Conservation (phyloP, 2,797 vertebrate genomes). For the Okamejei kenojei region DNA sequence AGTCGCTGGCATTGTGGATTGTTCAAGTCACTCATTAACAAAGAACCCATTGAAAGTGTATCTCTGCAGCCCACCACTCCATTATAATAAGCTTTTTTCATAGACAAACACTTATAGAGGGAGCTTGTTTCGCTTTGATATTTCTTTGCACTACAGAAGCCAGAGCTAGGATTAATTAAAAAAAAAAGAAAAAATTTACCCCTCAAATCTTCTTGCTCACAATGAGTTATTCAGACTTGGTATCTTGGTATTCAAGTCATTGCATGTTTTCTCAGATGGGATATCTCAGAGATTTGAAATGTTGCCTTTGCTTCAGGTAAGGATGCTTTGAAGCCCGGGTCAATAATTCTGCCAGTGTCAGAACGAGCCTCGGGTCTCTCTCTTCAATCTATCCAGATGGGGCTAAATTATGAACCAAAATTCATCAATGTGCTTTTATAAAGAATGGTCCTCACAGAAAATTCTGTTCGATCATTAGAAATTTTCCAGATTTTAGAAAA, state of each 20-base stretch:
- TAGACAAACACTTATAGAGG: background rate
- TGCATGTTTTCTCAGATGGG: background rate
- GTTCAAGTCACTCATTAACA: background rate
- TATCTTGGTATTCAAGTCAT: background rate
- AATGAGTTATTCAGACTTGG: constrained; percentile 26
- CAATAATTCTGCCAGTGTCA: background rate
- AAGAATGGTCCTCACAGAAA: constrained; percentile 24
- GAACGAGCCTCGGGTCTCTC: background rate
- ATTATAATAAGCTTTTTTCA: background rate
- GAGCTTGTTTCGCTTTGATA: background rate
- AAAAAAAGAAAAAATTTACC: no score
- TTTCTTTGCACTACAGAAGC: background rate
- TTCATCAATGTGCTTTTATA: background rate
- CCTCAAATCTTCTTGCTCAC: background rate
- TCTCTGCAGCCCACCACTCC: background rate
- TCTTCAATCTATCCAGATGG: background rate
- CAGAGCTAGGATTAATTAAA: background rate
- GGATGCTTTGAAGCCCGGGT: background rate
- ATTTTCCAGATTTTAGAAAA: constrained; percentile 13
- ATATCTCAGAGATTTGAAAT: background rate
- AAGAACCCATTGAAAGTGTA: constrained; percentile 8
- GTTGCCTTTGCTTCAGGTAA: constrained; percentile 8
- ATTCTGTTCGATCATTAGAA: constrained; percentile 10
- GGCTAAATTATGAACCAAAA: background rate
- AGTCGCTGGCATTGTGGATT: background rate